Conservation (phyloP, 2,113 vertebrate species). For the Apistogramma diplotaenia region DNA sequence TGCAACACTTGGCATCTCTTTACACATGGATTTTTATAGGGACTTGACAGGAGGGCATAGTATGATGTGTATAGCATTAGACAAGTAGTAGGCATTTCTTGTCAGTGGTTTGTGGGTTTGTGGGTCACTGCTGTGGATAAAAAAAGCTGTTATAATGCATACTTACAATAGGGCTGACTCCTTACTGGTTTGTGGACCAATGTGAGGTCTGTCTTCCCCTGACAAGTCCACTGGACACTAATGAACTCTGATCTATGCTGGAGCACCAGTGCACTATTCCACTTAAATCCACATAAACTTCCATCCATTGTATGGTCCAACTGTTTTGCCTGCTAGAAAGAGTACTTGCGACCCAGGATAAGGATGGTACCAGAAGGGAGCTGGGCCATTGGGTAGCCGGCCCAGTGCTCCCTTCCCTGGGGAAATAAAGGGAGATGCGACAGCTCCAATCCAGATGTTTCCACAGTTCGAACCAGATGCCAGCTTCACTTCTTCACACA, state of each 20-base stretch:
- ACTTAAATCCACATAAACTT: conserved; percentile 59
- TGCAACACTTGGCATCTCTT: not conserved
- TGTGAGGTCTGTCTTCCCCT: conserved; percentile 52
- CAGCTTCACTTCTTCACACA: conserved; percentile 60
- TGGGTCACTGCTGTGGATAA: not conserved
- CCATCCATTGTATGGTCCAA: conserved; percentile 71
- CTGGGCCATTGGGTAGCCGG: conserved; percentile 46
- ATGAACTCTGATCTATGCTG: conserved; percentile 62
- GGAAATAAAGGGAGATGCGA: conserved; percentile 34
- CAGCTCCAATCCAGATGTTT: conserved; percentile 52
- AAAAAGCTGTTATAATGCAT: conserved; percentile 17
- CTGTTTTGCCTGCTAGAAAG: conserved; percentile 29
- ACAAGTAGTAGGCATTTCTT: not conserved
- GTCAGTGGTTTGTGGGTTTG: not conserved
- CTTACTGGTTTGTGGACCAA: conserved; percentile 56
- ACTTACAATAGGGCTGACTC: conserved; percentile 74
- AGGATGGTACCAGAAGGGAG: conserved; percentile 35
- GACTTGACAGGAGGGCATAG: not conserved
- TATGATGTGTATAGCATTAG: not conserved
- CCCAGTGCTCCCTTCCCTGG: conserved; percentile 52
- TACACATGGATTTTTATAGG: not conserved
- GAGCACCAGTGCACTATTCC: conserved; percentile 64
- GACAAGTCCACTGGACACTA: conserved; percentile 60
- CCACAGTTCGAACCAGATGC: conserved; percentile 52
- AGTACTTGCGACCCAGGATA: conserved; percentile 42